phyloP scores from a whole-genome alignment of 2,888 invertebrate genomes.

The Brachycybe producta region DNA sequence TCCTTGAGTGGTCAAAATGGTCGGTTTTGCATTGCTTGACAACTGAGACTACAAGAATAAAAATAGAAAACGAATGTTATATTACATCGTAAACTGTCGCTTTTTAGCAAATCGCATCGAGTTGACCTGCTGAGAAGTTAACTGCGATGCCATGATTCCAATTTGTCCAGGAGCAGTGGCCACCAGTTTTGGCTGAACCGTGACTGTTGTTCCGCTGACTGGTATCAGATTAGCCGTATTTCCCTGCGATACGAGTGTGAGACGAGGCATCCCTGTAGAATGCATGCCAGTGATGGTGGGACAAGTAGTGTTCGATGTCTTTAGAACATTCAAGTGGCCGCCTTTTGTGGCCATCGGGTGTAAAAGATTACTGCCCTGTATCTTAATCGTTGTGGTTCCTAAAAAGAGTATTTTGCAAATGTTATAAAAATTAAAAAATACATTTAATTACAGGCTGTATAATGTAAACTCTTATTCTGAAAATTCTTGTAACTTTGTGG shows the following conservation, averaged over 20 bases:
- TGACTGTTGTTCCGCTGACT: slow-evolving; percentile 16
- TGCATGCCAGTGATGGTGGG: slow-evolving; percentile 1
- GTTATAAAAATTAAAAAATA: too few species aligned
- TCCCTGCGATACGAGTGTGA: slow-evolving; percentile 20
- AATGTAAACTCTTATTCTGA: too few species aligned
- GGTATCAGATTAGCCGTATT: slow-evolving; percentile 18
- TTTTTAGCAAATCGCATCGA: too few species aligned
- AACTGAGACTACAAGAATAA: slow-evolving; percentile 2
- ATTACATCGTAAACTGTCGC: too few species aligned
- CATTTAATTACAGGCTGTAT: too few species aligned
- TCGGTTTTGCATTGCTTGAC: slow-evolving; percentile 15
- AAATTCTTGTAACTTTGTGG: too few species aligned
- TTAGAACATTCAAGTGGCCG: slow-evolving; percentile 16
- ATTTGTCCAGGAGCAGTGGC: slow-evolving; percentile 18
- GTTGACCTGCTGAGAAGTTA: slow-evolving; percentile 17
- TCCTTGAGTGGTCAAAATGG: slow-evolving; percentile 17
- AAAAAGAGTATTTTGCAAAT: too few species aligned
- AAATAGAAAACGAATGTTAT: neutral
- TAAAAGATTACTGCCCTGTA: slow-evolving; percentile 20
- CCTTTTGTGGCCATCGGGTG: slow-evolving; percentile 16
- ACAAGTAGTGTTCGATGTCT: slow-evolving; percentile 8
- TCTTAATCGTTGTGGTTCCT: slow-evolving; percentile 19
- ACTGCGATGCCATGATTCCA: slow-evolving; percentile 17
- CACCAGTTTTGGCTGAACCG: slow-evolving; percentile 18
- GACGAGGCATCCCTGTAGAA: slow-evolving; percentile 13